A percentile compares a stretch with the other conserved stretches of the same genome.
Evolutionary conservation across 2,113 vertebrate genomes (phyloP).

Genomic region (Microtus pennsylvanicus): DNA sequence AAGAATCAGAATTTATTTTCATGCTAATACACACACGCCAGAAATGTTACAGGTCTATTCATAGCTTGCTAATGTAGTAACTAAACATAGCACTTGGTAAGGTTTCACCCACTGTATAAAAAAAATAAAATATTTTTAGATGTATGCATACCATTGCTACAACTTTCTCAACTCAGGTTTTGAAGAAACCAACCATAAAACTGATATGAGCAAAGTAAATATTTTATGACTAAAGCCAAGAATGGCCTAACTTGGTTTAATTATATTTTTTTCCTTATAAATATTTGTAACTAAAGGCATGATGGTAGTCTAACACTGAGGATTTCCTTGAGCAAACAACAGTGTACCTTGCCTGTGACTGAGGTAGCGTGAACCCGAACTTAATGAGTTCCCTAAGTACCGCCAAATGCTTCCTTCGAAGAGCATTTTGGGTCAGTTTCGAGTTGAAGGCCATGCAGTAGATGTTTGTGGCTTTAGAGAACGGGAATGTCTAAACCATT

Average conservation of each 20-base stretch:
- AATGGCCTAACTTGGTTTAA: constrained; percentile 20
- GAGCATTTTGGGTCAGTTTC: constrained; percentile 50
- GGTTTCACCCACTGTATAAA: constrained; percentile 19
- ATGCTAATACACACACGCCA: not conserved
- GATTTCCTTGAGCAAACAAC: not conserved
- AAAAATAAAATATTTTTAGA: constrained; percentile 24
- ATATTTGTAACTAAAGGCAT: constrained; percentile 11
- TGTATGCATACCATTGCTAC: not conserved
- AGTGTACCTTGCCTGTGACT: not conserved
- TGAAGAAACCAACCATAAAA: constrained; percentile 37
- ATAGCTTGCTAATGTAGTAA: not conserved
- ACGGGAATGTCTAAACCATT: constrained; percentile 30
- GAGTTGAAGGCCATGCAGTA: not conserved
- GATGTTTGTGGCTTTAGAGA: constrained; percentile 42
- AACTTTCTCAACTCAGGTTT: constrained; percentile 25
- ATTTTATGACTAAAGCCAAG: constrained; percentile 51
- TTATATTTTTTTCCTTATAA: not conserved
- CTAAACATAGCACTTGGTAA: not conserved
- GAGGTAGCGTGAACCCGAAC: not conserved
- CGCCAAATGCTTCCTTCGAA: not conserved
- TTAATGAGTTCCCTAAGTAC: constrained; percentile 24
- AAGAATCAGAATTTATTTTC: constrained; percentile 35
- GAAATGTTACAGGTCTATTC: constrained; percentile 8
- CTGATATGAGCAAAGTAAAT: not conserved
- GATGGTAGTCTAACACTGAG: not conserved